Evolutionary conservation across 2,888 invertebrate species (phyloP).

Genomic region (Habrosyne pyritoides): DNA sequence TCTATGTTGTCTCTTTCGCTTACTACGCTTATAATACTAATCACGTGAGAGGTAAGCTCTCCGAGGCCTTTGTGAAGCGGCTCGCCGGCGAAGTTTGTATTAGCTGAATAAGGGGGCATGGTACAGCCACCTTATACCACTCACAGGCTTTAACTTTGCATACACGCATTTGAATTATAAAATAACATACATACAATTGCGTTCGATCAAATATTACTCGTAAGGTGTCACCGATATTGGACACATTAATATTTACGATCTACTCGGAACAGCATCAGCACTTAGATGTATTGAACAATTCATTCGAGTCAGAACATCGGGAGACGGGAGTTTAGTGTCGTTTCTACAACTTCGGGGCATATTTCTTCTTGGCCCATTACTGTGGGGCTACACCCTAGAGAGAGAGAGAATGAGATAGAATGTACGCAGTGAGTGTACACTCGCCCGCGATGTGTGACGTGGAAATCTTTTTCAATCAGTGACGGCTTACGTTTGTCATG

Average conservation of each 20-base stretch:
- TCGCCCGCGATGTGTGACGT: neutral
- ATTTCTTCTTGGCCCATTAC: conserved; percentile 10
- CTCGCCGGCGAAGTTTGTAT: no score
- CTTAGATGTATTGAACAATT: neutral
- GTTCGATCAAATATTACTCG: neutral
- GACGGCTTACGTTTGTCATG: neutral
- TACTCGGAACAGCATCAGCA: neutral
- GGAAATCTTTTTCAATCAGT: neutral
- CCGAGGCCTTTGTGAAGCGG: no score
- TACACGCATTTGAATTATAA: neutral
- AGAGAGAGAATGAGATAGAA: no score
- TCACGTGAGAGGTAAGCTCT: no score
- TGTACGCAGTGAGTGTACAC: neutral
- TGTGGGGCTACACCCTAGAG: conserved; percentile 2
- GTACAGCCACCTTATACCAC: no score
- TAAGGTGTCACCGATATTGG: neutral
- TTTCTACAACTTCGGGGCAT: conserved; percentile 4
- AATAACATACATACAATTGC: neutral
- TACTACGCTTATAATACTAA: no score
- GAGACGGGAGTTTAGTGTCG: neutral
- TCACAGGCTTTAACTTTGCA: no score
- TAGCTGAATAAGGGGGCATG: no score
- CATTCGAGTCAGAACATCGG: neutral
- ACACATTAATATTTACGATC: neutral
- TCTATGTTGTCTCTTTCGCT: no score